A percentile compares a stretch with the other conserved stretches of the same genome.
Conservation (phyloP, 2,888 invertebrate genomes). For the Lissocephala sabroskyi region DNA sequence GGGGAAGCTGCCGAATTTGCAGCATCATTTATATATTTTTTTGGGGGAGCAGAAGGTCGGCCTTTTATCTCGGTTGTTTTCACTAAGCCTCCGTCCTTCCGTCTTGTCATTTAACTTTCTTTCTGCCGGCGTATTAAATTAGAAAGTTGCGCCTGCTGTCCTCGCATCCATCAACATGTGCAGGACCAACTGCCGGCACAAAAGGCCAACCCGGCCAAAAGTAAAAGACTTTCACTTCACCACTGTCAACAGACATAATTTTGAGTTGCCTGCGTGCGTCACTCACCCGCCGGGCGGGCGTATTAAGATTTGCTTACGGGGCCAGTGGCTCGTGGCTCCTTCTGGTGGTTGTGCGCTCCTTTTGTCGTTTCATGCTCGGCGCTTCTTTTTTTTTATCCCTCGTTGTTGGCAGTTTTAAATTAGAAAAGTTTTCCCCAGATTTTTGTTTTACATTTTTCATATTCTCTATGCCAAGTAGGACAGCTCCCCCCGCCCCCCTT, state of each 20-base stretch:
- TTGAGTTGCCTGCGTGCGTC: constrained; percentile 30
- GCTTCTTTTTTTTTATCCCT: constrained; percentile 32
- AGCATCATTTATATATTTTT: constrained; percentile 38
- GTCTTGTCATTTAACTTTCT: constrained; percentile 33
- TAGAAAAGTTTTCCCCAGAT: constrained; percentile 61
- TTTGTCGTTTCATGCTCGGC: constrained; percentile 14
- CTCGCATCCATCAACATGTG: constrained; percentile 58
- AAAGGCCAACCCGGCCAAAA: neutral
- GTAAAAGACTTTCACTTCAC: constrained; percentile 42
- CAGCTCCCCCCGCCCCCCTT: too few species aligned
- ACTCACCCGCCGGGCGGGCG: neutral
- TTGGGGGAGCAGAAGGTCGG: neutral
- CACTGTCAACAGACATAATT: constrained; percentile 52
- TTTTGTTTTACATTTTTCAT: constrained; percentile 65
- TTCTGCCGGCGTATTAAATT: constrained; percentile 54
- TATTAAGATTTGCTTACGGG: constrained; percentile 46
- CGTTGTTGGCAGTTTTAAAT: constrained; percentile 60
- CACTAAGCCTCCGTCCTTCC: constrained; percentile 9
- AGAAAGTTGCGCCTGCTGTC: constrained; percentile 43
- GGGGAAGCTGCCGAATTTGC: constrained; percentile 42
- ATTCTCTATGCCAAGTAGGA: constrained; percentile 29
- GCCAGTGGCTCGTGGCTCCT: constrained; percentile 22
- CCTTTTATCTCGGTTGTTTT: constrained; percentile 9
- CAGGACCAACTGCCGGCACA: constrained; percentile 11
- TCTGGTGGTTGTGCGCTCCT: constrained; percentile 34